These are phyloP conservation scores for Clostera curtula DNA, from an alignment of 2,888 invertebrate species.

Conservation along the genomic window DNA sequence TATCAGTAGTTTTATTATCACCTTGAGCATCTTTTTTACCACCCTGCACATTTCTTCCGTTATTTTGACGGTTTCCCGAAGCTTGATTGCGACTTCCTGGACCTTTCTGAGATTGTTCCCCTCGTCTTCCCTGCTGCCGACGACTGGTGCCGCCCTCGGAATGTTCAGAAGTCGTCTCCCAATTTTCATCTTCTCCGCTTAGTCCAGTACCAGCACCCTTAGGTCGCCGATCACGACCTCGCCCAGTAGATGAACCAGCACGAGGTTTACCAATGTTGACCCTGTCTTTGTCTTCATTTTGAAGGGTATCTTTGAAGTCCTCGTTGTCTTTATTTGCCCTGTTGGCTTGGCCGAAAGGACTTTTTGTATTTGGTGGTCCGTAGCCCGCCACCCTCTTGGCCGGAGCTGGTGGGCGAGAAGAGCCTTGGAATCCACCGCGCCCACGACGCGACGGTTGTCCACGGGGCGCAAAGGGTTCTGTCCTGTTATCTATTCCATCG, in stretches of 20 bases:
- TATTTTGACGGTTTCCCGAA: slow-evolving; percentile 46
- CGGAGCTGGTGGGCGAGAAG: slow-evolving; percentile 61
- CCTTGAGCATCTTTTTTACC: slow-evolving; percentile 43
- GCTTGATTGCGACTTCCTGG: slow-evolving; percentile 53
- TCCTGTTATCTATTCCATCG: slow-evolving; percentile 61
- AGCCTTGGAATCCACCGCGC: slow-evolving; percentile 76
- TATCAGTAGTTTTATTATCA: slow-evolving; percentile 51
- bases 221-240: slow-evolving; percentile 61
- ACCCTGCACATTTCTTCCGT: slow-evolving; percentile 40
- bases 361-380: slow-evolving; percentile 87
- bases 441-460: slow-evolving; percentile 93
- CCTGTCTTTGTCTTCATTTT: slow-evolving; percentile 78
- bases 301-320: slow-evolving; percentile 43
- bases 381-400: slow-evolving; percentile 82
- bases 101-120: slow-evolving; percentile 41
- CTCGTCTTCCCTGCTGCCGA: slow-evolving; percentile 43
- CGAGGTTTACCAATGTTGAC: slow-evolving; percentile 79
- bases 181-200: slow-evolving; percentile 78
- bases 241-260: slow-evolving; percentile 78
- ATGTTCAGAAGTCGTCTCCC: slow-evolving; percentile 90
- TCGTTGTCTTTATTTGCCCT: slow-evolving; percentile 55
- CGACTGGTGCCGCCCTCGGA: slow-evolving; percentile 74
- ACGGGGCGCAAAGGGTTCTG: slow-evolving; percentile 87
- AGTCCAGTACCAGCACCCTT: slow-evolving; percentile 48
- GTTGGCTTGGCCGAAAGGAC: slow-evolving; percentile 79